Percentiles rank a stretch among this genome's conserved stretches.
phyloP scores from a whole-genome alignment of 2,888 invertebrate genomes.

The Carterocephalus palaemon region DNA sequence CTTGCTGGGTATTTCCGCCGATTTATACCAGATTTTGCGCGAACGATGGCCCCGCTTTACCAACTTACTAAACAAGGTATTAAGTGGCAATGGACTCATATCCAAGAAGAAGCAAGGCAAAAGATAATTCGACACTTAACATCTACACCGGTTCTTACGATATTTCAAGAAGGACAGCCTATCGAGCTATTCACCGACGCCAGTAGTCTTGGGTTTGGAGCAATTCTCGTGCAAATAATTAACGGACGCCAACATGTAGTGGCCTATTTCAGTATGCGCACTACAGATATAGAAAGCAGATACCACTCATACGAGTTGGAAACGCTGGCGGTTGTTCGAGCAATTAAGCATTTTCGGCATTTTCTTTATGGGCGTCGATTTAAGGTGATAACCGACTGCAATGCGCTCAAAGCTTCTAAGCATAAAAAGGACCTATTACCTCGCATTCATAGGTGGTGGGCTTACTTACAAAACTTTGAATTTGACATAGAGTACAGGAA shows the following conservation, averaged over 20 bases:
- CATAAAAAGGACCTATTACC: slow-evolving; percentile 29
- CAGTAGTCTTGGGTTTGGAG: slow-evolving; percentile 26
- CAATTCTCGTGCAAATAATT: neutral
- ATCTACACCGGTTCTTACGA: slow-evolving; percentile 5
- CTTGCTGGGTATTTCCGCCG: neutral
- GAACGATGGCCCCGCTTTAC: neutral
- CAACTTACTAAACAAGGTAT: neutral
- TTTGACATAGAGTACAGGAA: slow-evolving; percentile 18
- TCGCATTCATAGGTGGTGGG: slow-evolving; percentile 31
- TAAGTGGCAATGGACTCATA: neutral
- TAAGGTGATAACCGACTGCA: slow-evolving; percentile 34
- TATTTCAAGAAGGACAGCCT: slow-evolving; percentile 19
- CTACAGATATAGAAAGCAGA: slow-evolving; percentile 26
- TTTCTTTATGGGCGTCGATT: slow-evolving; percentile 32
- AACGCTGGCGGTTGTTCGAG: slow-evolving; percentile 33
- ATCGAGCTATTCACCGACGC: slow-evolving; percentile 6
- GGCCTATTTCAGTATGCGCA: slow-evolving; percentile 31
- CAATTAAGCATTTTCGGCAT: slow-evolving; percentile 33
- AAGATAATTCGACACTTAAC: slow-evolving; percentile 25
- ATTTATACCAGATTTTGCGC: neutral
- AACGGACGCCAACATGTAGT: slow-evolving; percentile 8
- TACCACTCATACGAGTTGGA: slow-evolving; percentile 27
- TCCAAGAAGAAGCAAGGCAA: slow-evolving; percentile 7
- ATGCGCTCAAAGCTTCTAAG: slow-evolving; percentile 30
- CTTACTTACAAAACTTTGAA: slow-evolving; percentile 28